phyloP scores from a whole-genome alignment of 2,888 invertebrate species.

The Leptinotarsa peninsularis region DNA sequence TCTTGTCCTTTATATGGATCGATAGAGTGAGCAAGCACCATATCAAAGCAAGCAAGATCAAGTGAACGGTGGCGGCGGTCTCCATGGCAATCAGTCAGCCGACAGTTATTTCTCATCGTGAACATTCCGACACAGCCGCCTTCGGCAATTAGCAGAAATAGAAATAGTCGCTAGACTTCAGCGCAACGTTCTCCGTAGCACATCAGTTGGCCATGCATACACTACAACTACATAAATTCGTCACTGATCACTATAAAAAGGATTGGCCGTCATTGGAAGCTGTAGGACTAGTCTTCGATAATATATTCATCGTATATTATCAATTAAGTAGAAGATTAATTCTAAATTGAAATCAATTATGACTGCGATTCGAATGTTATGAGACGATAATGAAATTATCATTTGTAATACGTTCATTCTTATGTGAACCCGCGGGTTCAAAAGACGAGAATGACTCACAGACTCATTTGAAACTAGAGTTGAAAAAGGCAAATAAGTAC shows the following conservation, averaged over 20 bases:
- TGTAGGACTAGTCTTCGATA: background rate
- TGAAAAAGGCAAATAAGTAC: too few relatives aligned
- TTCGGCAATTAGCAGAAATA: slow-evolving; percentile 67
- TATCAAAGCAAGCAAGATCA: slow-evolving; percentile 48
- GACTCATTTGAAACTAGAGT: too few relatives aligned
- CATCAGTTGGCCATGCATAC: slow-evolving; percentile 45
- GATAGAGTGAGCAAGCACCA: slow-evolving; percentile 49
- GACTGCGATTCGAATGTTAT: too few relatives aligned
- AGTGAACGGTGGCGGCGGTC: slow-evolving; percentile 59
- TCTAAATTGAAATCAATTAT: too few relatives aligned
- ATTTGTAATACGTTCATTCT: too few relatives aligned
- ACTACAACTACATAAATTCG: slow-evolving; percentile 36
- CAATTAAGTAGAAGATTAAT: background rate
- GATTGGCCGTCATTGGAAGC: background rate
- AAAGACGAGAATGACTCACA: too few relatives aligned
- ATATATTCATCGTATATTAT: background rate
- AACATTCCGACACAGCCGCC: slow-evolving; percentile 63
- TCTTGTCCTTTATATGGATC: slow-evolving; percentile 54
- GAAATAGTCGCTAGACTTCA: slow-evolving; percentile 59
- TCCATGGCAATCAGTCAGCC: slow-evolving; percentile 65
- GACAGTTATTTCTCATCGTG: slow-evolving; percentile 65
- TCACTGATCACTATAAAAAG: slow-evolving; percentile 30
- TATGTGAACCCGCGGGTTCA: too few relatives aligned
- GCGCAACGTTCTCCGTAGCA: slow-evolving; percentile 43
- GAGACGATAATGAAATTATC: too few relatives aligned